These are phyloP conservation scores for Hypanus sabinus DNA, from an alignment of 2,113 vertebrate genomes.

Conservation along the genomic window DNA sequence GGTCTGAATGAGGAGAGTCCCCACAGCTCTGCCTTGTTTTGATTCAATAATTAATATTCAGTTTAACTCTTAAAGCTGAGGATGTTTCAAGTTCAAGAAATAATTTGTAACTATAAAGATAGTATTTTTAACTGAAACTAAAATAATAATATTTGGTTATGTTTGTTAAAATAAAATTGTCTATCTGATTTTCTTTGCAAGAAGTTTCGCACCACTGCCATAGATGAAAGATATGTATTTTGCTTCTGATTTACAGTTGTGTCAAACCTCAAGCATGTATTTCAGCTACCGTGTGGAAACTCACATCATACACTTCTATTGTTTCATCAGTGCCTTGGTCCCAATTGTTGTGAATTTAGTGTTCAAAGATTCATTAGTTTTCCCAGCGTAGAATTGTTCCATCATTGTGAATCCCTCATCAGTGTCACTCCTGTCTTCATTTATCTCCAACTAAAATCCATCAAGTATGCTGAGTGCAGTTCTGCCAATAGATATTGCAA, in stretches of 20 bases:
- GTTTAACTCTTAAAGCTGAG: no score
- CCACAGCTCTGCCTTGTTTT: no score
- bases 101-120: no score
- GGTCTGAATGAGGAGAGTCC: no score
- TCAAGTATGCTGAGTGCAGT: not conserved
- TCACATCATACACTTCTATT: not conserved
- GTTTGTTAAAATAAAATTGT: no score
- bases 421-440: conserved; percentile 10
- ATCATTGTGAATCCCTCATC: conserved; percentile 25
- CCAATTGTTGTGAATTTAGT: conserved; percentile 18
- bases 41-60: no score
- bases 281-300: not conserved
- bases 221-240: not conserved
- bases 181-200: no score
- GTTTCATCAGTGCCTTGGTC: not conserved
- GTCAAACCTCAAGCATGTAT: not conserved
- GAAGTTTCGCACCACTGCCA: no score
- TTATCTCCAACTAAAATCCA: conserved; percentile 16
- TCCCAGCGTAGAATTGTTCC: not conserved
- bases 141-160: no score
- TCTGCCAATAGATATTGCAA: not conserved
- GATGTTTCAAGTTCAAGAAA: no score
- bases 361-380: conserved; percentile 27
- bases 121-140: no score
- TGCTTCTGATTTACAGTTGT: not conserved